Evolutionary conservation across 2,888 invertebrate genomes (phyloP).

Genomic region (Noctua janthe): DNA sequence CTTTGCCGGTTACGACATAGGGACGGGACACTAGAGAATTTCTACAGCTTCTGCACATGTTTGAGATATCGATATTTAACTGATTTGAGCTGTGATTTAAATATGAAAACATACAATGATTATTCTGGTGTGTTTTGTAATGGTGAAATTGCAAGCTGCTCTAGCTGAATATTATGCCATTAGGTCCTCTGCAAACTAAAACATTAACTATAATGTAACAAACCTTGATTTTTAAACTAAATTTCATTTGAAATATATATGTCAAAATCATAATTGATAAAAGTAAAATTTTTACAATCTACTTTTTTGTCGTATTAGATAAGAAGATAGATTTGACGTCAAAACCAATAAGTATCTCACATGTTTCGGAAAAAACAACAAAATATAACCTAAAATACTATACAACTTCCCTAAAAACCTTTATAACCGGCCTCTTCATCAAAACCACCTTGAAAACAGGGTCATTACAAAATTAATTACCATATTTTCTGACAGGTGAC

Average conservation of each 20-base stretch:
- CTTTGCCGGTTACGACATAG: constrained; percentile 57
- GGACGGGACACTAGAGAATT: constrained; percentile 43
- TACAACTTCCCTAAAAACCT: not conserved
- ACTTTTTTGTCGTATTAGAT: not conserved
- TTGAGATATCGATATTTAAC: constrained; percentile 15
- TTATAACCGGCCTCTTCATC: not conserved
- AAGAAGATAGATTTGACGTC: not conserved
- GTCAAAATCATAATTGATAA: not conserved
- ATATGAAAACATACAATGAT: not conserved
- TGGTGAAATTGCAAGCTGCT: not conserved
- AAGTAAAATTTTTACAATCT: not conserved
- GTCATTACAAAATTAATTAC: constrained; percentile 62
- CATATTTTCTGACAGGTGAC: constrained; percentile 59
- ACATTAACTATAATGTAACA: not conserved
- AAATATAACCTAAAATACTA: not conserved
- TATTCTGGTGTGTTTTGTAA: not conserved
- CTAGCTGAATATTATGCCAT: not conserved
- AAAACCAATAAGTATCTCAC: not conserved
- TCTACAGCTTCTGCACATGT: not conserved
- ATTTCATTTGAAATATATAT: not conserved
- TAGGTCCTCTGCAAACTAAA: not conserved
- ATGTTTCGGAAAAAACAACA: not conserved
- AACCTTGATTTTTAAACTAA: not conserved
- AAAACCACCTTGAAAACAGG: constrained; percentile 42
- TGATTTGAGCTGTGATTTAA: not conserved